Base-by-base conservation (phyloP, 1,140 invertebrate species). In the Cyrtorhinus lividipennis region DNA sequence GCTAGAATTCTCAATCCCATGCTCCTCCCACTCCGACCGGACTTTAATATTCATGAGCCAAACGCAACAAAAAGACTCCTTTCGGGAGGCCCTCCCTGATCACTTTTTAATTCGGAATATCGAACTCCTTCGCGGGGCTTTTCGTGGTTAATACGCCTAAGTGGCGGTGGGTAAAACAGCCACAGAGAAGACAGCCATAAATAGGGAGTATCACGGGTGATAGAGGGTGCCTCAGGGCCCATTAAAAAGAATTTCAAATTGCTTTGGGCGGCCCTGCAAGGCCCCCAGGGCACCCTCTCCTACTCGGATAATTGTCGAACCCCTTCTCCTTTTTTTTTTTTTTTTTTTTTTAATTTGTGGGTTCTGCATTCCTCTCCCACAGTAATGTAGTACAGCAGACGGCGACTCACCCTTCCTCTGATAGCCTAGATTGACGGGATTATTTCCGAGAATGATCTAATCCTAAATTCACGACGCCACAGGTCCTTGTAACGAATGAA, bases 161-260 rank as follows among this genome's bases (percentile, higher is more conserved):
- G 38, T 44, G 38, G 38, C 38, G 8, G 38, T n/a, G n/a, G n/a
- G n/a, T n/a, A n/a, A n/a, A n/a, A n/a, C 38, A 44, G n/a, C 38
- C 8, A n/a, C 12, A 20, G 10, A 20, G 48, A 20, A 53, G 48
- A 53, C 48, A 53, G 48, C 12, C 48, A 53, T 53, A 53, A 53
- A 53, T 53, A 53, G 48, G 48, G 48, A 53, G 48, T 53, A 53
- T 53, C 48, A 53, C n/a, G n/a, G 10, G 8, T 53, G 48, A 53
- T 53, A 8, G 8, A 8, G 48, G 18, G 48, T 53, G 48, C 48
- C 48, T 20, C 10, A 53, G 48, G 48, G 10, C 18, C 48, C 48
- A 53, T 53, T 53, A 53, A 53, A 12, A 22, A 53, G 48, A 53
- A 53, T 53, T 53, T 53, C 48, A 53, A 53, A 53, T 53, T 53